Conservation (phyloP, 2,797 vertebrate genomes). For the Calcarius lapponicus region DNA sequence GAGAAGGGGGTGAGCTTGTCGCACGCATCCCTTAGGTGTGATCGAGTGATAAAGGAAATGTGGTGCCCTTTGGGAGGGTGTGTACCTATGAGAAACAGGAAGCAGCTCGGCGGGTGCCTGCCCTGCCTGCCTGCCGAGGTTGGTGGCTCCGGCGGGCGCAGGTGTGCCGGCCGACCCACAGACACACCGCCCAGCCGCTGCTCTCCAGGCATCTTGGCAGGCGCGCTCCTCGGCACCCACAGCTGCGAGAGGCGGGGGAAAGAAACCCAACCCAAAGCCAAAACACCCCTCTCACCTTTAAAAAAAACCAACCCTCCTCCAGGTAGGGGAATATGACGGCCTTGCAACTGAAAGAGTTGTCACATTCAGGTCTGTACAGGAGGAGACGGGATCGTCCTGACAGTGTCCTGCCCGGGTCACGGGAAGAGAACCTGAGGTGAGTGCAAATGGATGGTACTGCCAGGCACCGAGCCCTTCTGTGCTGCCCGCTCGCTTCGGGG, state of each 20-base stretch:
- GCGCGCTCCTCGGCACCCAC: not conserved
- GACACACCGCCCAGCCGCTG: not conserved
- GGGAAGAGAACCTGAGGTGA: conserved; percentile 84
- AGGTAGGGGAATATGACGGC: conserved; percentile 82
- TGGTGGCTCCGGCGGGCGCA: conserved; percentile 56
- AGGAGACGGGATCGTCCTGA: conserved; percentile 87
- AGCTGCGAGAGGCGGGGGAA: conserved; percentile 3
- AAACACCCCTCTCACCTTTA: not conserved
- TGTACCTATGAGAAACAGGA: conserved; percentile 79
- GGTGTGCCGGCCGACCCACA: conserved; percentile 67
- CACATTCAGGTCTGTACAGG: conserved; percentile 91
- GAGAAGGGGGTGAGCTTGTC: not conserved
- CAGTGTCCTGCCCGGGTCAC: conserved; percentile 73
- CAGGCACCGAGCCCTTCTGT: not conserved
- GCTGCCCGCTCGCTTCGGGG: not conserved
- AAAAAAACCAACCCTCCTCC: not conserved
- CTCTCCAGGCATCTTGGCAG: conserved; percentile 66
- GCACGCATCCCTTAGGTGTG: conserved; percentile 64
- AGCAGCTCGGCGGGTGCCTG: conserved; percentile 56
- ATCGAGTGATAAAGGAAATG: conserved; percentile 68
- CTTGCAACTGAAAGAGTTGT: conserved; percentile 91
- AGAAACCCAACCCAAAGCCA: conserved; percentile 1
- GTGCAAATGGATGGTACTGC: conserved; percentile 12
- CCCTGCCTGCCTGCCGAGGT: conserved; percentile 37
- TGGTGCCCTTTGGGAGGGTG: conserved; percentile 74